Percentiles rank a stretch among this genome's conserved stretches.
phyloP scores from a whole-genome alignment of 1,140 invertebrate species.

The Brachionus paranguensis region DNA sequence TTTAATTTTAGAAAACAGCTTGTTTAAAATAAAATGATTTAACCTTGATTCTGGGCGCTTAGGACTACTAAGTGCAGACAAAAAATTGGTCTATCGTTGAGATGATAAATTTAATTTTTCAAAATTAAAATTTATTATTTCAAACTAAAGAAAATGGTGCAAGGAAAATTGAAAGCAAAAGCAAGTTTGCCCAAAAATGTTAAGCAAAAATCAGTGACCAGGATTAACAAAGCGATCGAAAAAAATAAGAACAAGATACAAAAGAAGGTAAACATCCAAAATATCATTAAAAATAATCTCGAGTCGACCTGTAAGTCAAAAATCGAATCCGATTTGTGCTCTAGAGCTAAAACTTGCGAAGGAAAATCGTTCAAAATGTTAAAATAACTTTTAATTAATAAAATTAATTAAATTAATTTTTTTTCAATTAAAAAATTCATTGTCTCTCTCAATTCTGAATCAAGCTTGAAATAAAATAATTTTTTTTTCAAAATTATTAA shows the following conservation, averaged over 20 bases:
- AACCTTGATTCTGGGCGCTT: background rate
- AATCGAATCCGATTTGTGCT: constrained; percentile 7
- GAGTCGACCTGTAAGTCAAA: background rate
- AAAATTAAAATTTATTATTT: background rate
- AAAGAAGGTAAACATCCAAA: constrained; percentile 7
- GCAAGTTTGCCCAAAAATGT: constrained; percentile 14
- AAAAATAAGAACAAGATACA: background rate
- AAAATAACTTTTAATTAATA: background rate
- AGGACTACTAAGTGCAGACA: constrained; percentile 18
- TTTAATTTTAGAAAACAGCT: background rate
- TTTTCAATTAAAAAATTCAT: no score
- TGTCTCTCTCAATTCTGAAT: no score
- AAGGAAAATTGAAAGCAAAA: constrained; percentile 22
- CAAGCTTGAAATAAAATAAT: no score
- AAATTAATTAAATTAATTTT: background rate
- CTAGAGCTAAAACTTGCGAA: background rate
- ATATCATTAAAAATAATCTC: constrained; percentile 9
- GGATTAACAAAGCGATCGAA: constrained; percentile 1
- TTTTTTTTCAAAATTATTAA: no score
- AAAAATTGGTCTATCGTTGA: background rate
- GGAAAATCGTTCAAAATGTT: constrained; percentile 30
- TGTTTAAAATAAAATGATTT: background rate
- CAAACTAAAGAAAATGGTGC: background rate
- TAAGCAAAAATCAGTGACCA: background rate
- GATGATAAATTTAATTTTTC: background rate